Conservation (phyloP, 92 coral and sea anemone species). For the Epizoanthus ramosus region DNA sequence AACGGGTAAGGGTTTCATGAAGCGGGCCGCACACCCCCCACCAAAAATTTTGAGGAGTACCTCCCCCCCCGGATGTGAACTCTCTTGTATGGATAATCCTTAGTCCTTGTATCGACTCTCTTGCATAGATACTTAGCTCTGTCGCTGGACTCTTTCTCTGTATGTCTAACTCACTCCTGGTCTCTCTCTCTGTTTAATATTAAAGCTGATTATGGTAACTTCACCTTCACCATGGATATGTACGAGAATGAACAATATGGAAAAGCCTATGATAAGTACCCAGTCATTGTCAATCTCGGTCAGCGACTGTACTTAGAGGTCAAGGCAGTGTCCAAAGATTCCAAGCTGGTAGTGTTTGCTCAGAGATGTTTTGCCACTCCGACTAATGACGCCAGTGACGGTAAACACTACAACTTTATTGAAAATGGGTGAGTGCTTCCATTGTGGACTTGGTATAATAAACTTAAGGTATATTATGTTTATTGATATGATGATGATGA, state of each 20-base stretch:
- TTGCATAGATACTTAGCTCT: too few species aligned
- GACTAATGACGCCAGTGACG: conserved; percentile 43
- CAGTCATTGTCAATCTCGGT: conserved; percentile 41
- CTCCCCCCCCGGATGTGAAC: too few species aligned
- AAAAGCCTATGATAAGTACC: conserved; percentile 51
- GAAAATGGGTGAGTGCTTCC: conserved; percentile 52
- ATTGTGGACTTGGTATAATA: too few species aligned
- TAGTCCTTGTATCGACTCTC: too few species aligned
- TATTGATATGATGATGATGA: too few species aligned
- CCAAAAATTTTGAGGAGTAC: too few species aligned
- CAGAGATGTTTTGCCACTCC: conserved; percentile 63
- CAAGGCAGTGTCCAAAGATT: conserved; percentile 53
- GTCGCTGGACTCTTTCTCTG: too few species aligned
- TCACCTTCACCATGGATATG: conserved; percentile 61
- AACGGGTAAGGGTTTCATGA: too few species aligned
- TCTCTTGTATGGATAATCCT: too few species aligned
- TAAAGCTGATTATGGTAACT: conserved; percentile 60
- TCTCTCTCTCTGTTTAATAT: not conserved
- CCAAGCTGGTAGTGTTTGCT: conserved; percentile 53
- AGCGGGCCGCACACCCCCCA: too few species aligned
- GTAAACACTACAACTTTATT: conserved; percentile 43
- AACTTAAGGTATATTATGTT: too few species aligned
- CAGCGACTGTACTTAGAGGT: conserved; percentile 47
- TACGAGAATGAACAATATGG: conserved; percentile 49
- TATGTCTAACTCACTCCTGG: too few species aligned